Evolutionary conservation across 2,888 invertebrate genomes (phyloP).

Genomic region (Zootermopsis nevadensis): DNA sequence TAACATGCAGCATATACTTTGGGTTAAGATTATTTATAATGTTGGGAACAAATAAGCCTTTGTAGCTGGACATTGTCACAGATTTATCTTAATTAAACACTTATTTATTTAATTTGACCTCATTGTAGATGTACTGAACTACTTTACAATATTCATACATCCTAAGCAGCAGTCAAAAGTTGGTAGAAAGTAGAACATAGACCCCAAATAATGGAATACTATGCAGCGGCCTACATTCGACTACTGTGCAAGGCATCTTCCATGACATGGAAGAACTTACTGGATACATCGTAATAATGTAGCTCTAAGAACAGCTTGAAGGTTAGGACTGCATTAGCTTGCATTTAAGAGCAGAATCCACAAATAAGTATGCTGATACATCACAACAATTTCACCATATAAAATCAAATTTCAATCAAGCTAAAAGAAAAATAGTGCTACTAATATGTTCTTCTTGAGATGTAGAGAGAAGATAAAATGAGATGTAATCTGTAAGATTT

Average conservation of each 20-base stretch:
- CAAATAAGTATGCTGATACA: neutral
- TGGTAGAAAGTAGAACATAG: conserved; percentile 1
- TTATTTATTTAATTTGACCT: neutral
- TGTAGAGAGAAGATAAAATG: neutral
- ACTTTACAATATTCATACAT: conserved; percentile 17
- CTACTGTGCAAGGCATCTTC: conserved; percentile 31
- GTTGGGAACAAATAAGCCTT: conserved; percentile 41
- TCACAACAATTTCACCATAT: neutral
- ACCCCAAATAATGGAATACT: neutral
- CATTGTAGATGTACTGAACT: conserved; percentile 11
- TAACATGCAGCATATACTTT: neutral
- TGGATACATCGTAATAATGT: conserved; percentile 26
- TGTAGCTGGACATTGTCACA: conserved; percentile 24
- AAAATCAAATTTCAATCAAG: too few species aligned
- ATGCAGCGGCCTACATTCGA: neutral
- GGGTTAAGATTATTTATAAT: neutral
- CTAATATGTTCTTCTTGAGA: neutral
- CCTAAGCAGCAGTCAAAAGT: conserved; percentile 13
- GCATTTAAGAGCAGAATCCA: conserved; percentile 5
- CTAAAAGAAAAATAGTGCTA: too few species aligned
- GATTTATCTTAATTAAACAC: neutral
- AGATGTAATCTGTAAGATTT: neutral
- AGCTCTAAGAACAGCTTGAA: conserved; percentile 27
- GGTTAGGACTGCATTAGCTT: neutral
- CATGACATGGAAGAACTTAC: conserved; percentile 33